Evolutionary conservation across 2,797 vertebrate genomes (phyloP), one percentile per base, ranked within the genome.

Genomic region (Dendrocincla fuliginosa): DNA sequence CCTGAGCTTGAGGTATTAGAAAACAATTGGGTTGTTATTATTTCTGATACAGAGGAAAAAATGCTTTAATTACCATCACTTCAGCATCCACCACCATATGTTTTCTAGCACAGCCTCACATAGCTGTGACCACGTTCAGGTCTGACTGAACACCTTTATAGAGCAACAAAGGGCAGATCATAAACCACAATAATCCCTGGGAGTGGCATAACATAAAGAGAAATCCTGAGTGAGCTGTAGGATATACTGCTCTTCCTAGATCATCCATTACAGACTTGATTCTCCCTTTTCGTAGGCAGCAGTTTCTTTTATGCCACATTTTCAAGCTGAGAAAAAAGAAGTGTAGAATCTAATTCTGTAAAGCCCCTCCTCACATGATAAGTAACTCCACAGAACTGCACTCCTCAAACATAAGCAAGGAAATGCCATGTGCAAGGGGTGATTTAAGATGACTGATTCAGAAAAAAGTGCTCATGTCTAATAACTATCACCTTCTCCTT

Each of bases 401-500:
- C 11, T 87, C 4, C 44, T 70, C n/a, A 67, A 89, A 92, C 13
- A 57, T 4, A 77, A 56, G 46, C 33, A 60, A 64, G 57, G 57
- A 94, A 85, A 56, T 44, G 20, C 2, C 2, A n/a, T 10, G n/a
- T 53, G 56, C 42, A 74, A 90, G 49, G 19, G 22, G 52, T 80
- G 80, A 93, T 81, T 85, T 81, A 59, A 87, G 44, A 60, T 42
- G 71, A 91, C 46, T 87, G n/a, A 57, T 80, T 94, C 78, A 85
- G 71, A 87, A 92, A 86, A 78, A 85, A 78, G 4, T 37, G 35
- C 60, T 95, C 71, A 42, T 25, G 9, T 83, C 87, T 89, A 77
- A 91, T 8, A 85, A 64, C 47, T 78, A 71, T 89, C 84, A 91
- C 68, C 64, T 76, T 75, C 87, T 80, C 64, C 53, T 91, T 93